phyloP scores from a whole-genome alignment of 2,113 vertebrate genomes.

The Marcusenius ussheri region DNA sequence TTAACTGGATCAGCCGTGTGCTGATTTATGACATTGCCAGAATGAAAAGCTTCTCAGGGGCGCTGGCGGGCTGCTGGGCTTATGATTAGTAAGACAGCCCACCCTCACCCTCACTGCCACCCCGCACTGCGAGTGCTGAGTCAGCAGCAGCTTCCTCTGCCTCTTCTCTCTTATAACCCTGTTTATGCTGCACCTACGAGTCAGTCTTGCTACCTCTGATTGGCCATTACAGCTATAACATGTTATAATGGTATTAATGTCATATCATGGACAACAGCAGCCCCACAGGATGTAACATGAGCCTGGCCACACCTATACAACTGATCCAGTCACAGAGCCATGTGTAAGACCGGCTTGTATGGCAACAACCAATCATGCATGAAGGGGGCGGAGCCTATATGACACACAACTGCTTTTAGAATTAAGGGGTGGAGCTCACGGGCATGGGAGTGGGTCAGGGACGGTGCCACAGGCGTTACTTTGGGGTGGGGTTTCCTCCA shows the following conservation, averaged over 20 bases:
- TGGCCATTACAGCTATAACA: neutral
- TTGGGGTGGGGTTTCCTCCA: neutral
- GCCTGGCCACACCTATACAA: neutral
- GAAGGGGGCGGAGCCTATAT: neutral
- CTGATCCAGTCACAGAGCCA: neutral
- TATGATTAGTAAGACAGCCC: neutral
- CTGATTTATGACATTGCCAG: neutral
- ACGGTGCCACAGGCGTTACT: neutral
- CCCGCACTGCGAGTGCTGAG: neutral
- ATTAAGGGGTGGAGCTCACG: neutral
- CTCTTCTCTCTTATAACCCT: neutral
- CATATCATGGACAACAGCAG: neutral
- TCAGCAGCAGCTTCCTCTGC: neutral
- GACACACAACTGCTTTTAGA: neutral
- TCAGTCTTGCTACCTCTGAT: neutral
- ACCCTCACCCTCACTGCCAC: neutral
- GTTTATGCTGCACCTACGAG: neutral
- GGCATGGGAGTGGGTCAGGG: neutral
- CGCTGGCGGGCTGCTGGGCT: neutral
- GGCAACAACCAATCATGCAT: neutral
- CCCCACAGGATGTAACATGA: neutral
- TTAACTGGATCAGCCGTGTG: neutral
- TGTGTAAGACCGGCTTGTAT: neutral
- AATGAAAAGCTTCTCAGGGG: slow-evolving; percentile 5
- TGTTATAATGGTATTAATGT: neutral